Percentiles rank a stretch among this genome's conserved stretches.
phyloP scores from a whole-genome alignment of 2,113 vertebrate genomes.

The Puma concolor region DNA sequence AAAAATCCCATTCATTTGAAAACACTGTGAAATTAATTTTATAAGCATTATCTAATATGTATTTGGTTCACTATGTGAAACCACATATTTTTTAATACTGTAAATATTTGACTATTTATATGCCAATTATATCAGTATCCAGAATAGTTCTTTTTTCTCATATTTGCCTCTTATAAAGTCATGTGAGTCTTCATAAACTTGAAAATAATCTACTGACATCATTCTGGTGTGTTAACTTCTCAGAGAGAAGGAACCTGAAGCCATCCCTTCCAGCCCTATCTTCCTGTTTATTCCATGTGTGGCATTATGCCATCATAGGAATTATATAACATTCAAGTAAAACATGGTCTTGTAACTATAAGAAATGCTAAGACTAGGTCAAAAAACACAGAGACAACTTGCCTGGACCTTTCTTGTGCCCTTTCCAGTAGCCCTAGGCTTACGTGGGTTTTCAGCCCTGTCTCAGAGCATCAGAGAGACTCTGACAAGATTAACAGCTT shows the following conservation, averaged over 20 bases:
- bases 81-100: not conserved
- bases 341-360: not conserved
- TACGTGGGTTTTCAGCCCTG: not conserved
- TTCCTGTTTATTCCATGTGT: not conserved
- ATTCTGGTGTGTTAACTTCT: not conserved
- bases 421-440: not conserved
- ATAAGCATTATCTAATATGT: not conserved
- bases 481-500: not conserved
- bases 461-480: not conserved
- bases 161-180: not conserved
- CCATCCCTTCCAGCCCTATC: not conserved
- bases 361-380: not conserved
- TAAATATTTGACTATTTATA: not conserved
- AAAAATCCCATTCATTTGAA: not conserved
- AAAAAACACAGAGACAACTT: not conserved
- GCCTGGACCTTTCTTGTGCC: not conserved
- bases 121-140: not conserved
- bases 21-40: not conserved
- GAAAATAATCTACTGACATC: not conserved
- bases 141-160: not conserved
- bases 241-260: not conserved
- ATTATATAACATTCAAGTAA: not conserved
- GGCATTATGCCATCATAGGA: not conserved
- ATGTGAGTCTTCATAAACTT: not conserved
- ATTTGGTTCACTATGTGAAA: not conserved